Conservation (phyloP, 2,797 vertebrate species). For the Crotalus adamanteus region DNA sequence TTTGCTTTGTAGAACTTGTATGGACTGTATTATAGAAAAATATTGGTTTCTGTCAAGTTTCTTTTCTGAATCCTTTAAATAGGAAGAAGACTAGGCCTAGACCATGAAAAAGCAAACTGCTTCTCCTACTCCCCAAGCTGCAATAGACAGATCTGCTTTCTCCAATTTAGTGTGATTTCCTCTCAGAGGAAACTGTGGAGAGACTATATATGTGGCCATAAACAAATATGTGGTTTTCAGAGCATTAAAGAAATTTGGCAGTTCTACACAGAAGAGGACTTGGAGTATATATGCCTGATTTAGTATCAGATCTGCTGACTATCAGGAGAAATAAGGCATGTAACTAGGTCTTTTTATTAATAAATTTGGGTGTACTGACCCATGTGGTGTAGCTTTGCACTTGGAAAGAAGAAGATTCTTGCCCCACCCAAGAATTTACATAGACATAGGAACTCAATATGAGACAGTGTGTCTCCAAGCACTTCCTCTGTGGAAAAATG, state of each 20-base stretch:
- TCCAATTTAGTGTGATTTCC: not conserved
- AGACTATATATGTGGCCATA: not conserved
- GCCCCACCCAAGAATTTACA: not conserved
- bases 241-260: not conserved
- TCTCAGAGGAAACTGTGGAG: not conserved
- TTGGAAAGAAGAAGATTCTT: not conserved
- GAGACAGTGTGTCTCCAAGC: slow-evolving; percentile 19
- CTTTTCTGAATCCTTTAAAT: not conserved
- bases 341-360: not conserved
- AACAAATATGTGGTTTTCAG: not conserved
- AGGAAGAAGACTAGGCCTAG: not conserved
- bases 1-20: not conserved
- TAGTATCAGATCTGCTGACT: not conserved
- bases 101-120: not conserved
- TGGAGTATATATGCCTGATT: not conserved
- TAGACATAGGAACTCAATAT: slow-evolving; percentile 9
- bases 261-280: not conserved
- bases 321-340: not conserved
- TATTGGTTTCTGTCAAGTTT: not conserved
- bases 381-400: not conserved
- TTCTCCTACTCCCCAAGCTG: not conserved
- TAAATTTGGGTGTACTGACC: not conserved
- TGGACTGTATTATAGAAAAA: not conserved
- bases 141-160: not conserved
- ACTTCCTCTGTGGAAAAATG: accelerated